Evolutionary conservation across 2,113 vertebrate genomes (phyloP), one percentile per base, ranked within the genome.

Genomic region (Corynorhinus townsendii): DNA sequence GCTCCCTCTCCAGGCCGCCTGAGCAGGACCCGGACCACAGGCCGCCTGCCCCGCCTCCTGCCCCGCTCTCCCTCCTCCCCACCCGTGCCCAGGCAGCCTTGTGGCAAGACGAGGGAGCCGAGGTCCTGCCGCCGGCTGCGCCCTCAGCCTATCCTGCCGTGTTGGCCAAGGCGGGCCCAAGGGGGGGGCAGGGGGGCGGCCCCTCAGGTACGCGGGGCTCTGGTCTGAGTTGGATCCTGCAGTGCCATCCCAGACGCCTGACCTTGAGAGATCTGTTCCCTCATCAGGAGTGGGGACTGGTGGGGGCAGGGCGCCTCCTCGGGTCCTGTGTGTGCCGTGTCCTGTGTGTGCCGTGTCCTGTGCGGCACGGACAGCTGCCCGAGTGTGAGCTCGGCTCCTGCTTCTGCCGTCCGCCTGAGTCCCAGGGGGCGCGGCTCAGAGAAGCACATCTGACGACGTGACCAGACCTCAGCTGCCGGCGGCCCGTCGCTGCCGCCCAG

Each of bases 141-240:
- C 16, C 40, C 5, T 2, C 30, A 38, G 20, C 40, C 9, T 11
- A 12, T 17, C 43, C 52, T 24, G 11, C 16, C 0, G 4, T 30
- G 30, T 4, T 11, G 40, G 52, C 59, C 24, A 6, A 16, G 47
- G 59, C 35, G 30, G 28, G 20, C 40, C 12, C 0, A 1, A 0
- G 8, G 64, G 15, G 83, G 16, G n/a, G n/a, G n/a, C n/a, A n/a
- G n/a, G n/a, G n/a, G 6, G 49, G 24, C 56, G 11, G 40, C 17
- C 38, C 2, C 0, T 3, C 0, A 6, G 43, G 26, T 15, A 6
- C 22, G 3, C 0, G 7, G 38, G 30, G 26, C 26, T 59, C 4
- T 8, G 20, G 19, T 17, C 45, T 6, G n/a, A 3, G 33, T 6
- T 0, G 28, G n/a, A 56, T 33, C 26, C 68, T 19, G 71, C 5